Evolutionary conservation across 1,140 invertebrate species (phyloP), one percentile per base, ranked within the genome.

Genomic region (Psilanteris sp.): DNA sequence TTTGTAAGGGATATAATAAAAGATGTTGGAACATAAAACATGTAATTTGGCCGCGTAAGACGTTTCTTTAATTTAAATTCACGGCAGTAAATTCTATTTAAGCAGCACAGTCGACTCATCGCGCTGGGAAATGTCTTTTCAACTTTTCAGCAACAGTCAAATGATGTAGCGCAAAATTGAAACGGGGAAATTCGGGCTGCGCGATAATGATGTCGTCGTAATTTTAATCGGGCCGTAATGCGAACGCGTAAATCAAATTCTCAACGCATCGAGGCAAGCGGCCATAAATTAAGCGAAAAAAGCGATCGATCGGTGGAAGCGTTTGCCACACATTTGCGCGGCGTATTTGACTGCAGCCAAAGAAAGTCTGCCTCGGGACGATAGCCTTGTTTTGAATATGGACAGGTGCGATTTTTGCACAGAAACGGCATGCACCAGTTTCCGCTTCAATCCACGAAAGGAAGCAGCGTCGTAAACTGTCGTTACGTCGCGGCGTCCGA

Each of bases 351-450:
- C 32, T 34, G 44, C 22, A 13, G 18, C 29, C 41, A 55, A 72
- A 72, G 68, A 72, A 64, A 57, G 68, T 72, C 57, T n/a, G 41
- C 46, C 41, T 32, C 37, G 9, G 50, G 55, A 54, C 52, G 55
- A 4, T 44, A 55, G 57, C 48, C 39, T 72, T 62, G 48, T 57
- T 57, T 64, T 72, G 57, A 59, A 62, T 72, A 37, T 61, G 48
- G 67, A 62, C 67, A 72, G 67, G 48, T 62, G 57, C 57, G 48
- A 72, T 72, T 62, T 72, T 72, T 50, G 55, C 48, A 20, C 26
- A n/a, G n/a, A n/a, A 36, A 52, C 54, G 46, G 15, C 22, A 52
- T 50, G 68, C 68, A 72, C 68, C 50, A 64, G 68, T 57, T 72
- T 57, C 57, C 14, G 14, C 20, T 36, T 50, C 36, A 34, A 54